A percentile compares a stretch with the other conserved stretches of the same genome.
phyloP scores from a whole-genome alignment of 2,888 invertebrate species.

The Halocaridina rubra region DNA sequence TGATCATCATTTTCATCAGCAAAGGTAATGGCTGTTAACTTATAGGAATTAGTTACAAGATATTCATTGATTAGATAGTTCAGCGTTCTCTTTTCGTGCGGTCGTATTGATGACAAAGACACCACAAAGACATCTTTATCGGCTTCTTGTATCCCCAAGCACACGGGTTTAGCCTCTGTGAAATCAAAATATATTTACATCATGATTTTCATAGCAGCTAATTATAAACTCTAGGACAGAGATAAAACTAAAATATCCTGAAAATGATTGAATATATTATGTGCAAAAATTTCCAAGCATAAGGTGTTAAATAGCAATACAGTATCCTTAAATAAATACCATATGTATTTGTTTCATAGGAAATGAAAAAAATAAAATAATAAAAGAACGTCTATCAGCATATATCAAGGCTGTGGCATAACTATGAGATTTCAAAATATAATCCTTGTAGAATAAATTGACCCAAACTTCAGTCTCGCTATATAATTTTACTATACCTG shows the following conservation, averaged over 20 bases:
- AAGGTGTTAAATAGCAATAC: no score
- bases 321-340: background rate
- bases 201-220: no score
- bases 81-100: slow-evolving; percentile 84
- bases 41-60: slow-evolving; percentile 81
- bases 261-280: no score
- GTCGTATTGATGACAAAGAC: slow-evolving; percentile 72
- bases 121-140: background rate
- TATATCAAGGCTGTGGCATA: no score
- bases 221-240: no score
- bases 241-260: no score
- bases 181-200: background rate
- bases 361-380: background rate
- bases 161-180: slow-evolving; percentile 13
- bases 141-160: slow-evolving; percentile 1
- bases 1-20: slow-evolving; percentile 91
- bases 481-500: no score
- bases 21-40: slow-evolving; percentile 89
- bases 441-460: no score
- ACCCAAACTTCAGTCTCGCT: no score
- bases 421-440: no score
- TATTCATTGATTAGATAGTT: slow-evolving; percentile 91
- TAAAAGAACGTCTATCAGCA: no score
- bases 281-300: no score
- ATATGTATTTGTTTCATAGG: background rate